Percentiles rank a stretch among this genome's conserved stretches.
Conservation (phyloP, 2,888 invertebrate species). For the Drosophila anceps region DNA sequence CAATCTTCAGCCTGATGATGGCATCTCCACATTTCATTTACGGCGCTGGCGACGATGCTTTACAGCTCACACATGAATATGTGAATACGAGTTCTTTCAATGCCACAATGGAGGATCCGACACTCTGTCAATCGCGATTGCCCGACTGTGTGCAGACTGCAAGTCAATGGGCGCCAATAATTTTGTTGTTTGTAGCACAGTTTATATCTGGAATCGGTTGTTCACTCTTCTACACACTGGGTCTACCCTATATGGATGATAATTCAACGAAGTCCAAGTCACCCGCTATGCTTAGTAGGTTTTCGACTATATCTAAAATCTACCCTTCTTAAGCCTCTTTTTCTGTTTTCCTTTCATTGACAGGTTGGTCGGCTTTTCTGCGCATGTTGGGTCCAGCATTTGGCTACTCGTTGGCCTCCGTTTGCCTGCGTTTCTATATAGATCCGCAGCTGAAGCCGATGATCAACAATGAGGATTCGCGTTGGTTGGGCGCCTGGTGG, state of each 20-base stretch:
- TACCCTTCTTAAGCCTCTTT: not conserved
- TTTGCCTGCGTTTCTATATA: slow-evolving; percentile 88
- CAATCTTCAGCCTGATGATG: slow-evolving; percentile 88
- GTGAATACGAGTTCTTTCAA: slow-evolving; percentile 84
- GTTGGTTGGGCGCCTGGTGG: slow-evolving; percentile 94
- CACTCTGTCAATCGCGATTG: slow-evolving; percentile 33
- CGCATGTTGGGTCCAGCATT: slow-evolving; percentile 86
- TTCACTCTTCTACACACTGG: slow-evolving; percentile 88
- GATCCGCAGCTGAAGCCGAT: slow-evolving; percentile 88
- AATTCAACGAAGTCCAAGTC: slow-evolving; percentile 89
- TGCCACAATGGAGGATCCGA: slow-evolving; percentile 15
- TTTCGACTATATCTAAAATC: not conserved
- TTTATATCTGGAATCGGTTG: slow-evolving; percentile 89
- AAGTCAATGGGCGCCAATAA: slow-evolving; percentile 86
- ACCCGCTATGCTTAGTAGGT: slow-evolving; percentile 88
- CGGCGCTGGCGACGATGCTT: slow-evolving; percentile 89
- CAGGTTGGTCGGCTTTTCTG: slow-evolving; percentile 88
- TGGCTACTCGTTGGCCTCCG: slow-evolving; percentile 89
- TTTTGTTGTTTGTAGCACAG: slow-evolving; percentile 88
- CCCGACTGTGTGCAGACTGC: slow-evolving; percentile 31
- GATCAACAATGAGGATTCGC: slow-evolving; percentile 88
- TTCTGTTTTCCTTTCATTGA: slow-evolving; percentile 66
- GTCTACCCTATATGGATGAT: slow-evolving; percentile 90
- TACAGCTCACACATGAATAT: slow-evolving; percentile 87
- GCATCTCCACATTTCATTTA: slow-evolving; percentile 89